Evolutionary conservation across 1,140 invertebrate species (phyloP).

Genomic region (Meloidogyne hapla): DNA sequence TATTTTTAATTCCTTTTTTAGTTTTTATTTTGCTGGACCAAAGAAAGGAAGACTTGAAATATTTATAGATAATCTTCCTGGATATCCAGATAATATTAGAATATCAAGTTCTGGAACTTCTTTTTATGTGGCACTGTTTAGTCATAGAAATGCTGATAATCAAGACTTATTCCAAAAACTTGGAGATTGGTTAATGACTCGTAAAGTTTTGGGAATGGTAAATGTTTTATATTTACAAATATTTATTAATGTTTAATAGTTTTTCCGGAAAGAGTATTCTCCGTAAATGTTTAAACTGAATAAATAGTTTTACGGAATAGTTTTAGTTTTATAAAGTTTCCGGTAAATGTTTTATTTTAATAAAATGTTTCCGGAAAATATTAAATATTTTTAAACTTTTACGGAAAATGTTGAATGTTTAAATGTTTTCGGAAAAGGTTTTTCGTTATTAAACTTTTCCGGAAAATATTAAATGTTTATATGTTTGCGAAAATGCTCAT

Average conservation of each 20-base stretch:
- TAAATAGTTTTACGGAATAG: no score
- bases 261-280: not conserved
- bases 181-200: slow-evolving; percentile 24
- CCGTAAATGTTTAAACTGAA: not conserved
- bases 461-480: no score
- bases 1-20: no score
- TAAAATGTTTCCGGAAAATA: not conserved
- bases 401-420: not conserved
- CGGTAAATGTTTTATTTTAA: no score
- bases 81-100: slow-evolving; percentile 65
- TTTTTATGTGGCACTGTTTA: slow-evolving; percentile 48
- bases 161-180: slow-evolving; percentile 53
- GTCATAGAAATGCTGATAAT: slow-evolving; percentile 4
- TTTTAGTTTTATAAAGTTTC: no score
- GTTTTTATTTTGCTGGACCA: slow-evolving; percentile 50
- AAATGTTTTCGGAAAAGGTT: not conserved
- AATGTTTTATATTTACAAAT: slow-evolving; percentile 24
- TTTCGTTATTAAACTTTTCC: no score
- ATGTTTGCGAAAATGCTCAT: no score
- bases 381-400: not conserved
- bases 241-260: not conserved
- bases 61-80: slow-evolving; percentile 64
- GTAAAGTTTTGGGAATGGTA: slow-evolving; percentile 42
- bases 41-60: slow-evolving; percentile 56
- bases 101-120: slow-evolving; percentile 57